These are phyloP conservation scores for Paratilapia polleni DNA, from an alignment of 2,113 vertebrate genomes.

Conservation along the genomic window DNA sequence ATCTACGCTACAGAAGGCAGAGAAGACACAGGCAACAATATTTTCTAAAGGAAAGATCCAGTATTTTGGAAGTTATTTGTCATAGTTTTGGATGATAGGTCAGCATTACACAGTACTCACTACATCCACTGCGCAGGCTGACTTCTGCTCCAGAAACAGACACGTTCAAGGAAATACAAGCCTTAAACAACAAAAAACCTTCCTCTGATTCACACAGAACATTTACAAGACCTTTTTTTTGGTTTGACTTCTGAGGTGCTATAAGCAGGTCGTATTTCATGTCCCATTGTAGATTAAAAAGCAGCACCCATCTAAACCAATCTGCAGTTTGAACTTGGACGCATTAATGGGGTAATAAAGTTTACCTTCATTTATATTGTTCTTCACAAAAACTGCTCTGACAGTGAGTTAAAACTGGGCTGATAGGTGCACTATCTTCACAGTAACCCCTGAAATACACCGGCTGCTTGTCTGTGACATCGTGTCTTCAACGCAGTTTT, in stretches of 20 bases:
- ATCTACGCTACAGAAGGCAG: neutral
- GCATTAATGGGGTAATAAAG: neutral
- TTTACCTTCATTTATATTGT: neutral
- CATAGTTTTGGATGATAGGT: conserved; percentile 8
- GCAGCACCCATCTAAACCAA: neutral
- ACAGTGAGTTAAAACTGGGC: neutral
- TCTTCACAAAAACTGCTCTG: neutral
- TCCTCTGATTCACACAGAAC: conserved; percentile 5
- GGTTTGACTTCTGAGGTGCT: neutral
- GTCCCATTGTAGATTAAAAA: neutral
- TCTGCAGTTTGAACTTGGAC: neutral
- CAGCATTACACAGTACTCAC: conserved; percentile 10
- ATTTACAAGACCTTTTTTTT: neutral
- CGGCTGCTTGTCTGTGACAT: neutral
- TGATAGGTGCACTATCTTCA: neutral
- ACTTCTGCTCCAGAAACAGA: conserved; percentile 16
- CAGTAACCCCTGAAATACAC: neutral
- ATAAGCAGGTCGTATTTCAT: neutral
- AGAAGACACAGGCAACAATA: neutral
- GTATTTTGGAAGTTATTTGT: conserved; percentile 19
- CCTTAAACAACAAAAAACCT: conserved; percentile 32
- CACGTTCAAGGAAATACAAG: conserved; percentile 15
- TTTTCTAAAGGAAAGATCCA: neutral
- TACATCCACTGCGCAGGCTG: conserved; percentile 28
- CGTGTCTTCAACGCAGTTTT: neutral